Percentiles rank a stretch among this genome's conserved stretches.
Conservation (phyloP, 2,797 vertebrate genomes). For the Setipinna tenuifilis region DNA sequence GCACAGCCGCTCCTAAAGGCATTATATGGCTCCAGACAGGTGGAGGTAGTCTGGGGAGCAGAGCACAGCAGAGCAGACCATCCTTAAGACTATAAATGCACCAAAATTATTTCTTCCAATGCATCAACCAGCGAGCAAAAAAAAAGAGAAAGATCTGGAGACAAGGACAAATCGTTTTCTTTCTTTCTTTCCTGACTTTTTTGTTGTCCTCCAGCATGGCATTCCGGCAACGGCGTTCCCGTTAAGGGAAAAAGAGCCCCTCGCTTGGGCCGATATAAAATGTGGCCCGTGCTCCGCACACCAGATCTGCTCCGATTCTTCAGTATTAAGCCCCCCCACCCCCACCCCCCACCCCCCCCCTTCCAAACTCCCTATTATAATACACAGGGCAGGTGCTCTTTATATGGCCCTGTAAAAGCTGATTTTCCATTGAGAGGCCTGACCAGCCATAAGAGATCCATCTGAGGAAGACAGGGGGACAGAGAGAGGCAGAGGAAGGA, state of each 20-base stretch:
- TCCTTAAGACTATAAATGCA: neutral
- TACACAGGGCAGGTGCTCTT: slow-evolving; percentile 65
- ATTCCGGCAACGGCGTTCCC: slow-evolving; percentile 9
- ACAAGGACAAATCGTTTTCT: neutral
- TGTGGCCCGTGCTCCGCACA: slow-evolving; percentile 49
- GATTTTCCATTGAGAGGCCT: slow-evolving; percentile 51
- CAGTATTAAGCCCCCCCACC: neutral
- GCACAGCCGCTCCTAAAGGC: slow-evolving; percentile 36
- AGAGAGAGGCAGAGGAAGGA: slow-evolving; percentile 30
- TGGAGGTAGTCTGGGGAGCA: neutral
- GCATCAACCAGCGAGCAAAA: slow-evolving; percentile 43
- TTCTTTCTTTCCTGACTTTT: neutral
- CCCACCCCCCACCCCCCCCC: neutral
- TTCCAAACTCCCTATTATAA: slow-evolving; percentile 36
- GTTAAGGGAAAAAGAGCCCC: slow-evolving; percentile 39
- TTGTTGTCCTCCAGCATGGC: neutral
- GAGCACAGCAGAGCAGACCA: neutral
- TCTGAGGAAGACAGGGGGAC: slow-evolving; percentile 19
- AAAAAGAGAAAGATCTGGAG: slow-evolving; percentile 41
- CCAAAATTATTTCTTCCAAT: slow-evolving; percentile 5
- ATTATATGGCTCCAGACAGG: slow-evolving; percentile 28
- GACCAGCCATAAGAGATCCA: slow-evolving; percentile 40
- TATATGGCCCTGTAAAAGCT: slow-evolving; percentile 62
- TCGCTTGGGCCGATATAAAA: slow-evolving; percentile 46
- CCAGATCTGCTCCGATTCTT: slow-evolving; percentile 37